Percentiles rank a stretch among this genome's conserved stretches.
phyloP scores from a whole-genome alignment of 2,888 invertebrate genomes.

The Trypoxylon attenuatum region DNA sequence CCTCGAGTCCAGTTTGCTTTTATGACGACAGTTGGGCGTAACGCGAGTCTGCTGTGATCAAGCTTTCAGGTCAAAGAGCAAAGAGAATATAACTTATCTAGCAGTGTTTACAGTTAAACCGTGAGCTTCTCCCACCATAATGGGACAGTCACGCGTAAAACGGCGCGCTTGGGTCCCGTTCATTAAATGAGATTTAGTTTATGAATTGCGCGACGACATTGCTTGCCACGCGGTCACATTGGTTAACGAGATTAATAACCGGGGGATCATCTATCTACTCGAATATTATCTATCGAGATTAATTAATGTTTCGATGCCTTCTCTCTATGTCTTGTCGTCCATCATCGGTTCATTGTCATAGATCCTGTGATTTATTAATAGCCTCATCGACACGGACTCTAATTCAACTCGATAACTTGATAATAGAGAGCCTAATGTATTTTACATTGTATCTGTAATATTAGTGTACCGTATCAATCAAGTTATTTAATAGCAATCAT shows the following conservation, averaged over 20 bases:
- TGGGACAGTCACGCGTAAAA: constrained; percentile 21
- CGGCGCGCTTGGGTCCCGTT: constrained; percentile 10
- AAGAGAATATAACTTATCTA: constrained; percentile 42
- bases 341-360: constrained; percentile 29
- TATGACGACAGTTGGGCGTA: constrained; percentile 43
- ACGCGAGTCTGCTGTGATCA: constrained; percentile 39
- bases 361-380: constrained; percentile 4
- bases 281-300: constrained; percentile 25
- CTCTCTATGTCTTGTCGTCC: constrained; percentile 28
- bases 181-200: constrained; percentile 32
- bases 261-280: constrained; percentile 24
- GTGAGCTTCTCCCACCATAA: background rate
- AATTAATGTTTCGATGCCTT: constrained; percentile 40
- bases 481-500: no score
- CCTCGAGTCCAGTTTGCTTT: constrained; percentile 36
- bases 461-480: no score
- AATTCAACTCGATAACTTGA: no score
- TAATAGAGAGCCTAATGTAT: no score
- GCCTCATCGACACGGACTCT: background rate
- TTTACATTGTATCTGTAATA: no score
- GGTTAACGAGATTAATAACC: constrained; percentile 42
- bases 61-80: constrained; percentile 41
- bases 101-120: constrained; percentile 36
- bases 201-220: constrained; percentile 33
- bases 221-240: constrained; percentile 4